Conservation (phyloP, 2,113 vertebrate genomes). For the Misgurnus mizolepis region DNA sequence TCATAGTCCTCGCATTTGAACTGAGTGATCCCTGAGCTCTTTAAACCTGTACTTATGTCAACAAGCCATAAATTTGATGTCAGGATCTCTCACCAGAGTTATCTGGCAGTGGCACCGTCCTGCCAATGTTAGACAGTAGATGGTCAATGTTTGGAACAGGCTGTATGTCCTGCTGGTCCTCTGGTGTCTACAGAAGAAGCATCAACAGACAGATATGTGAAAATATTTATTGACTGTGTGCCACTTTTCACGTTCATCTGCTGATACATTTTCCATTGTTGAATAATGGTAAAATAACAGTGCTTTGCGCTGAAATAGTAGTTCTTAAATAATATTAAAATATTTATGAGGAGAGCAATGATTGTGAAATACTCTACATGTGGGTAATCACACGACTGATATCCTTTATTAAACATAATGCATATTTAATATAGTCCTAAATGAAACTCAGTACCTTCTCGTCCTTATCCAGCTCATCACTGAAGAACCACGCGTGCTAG, state of each 20-base stretch:
- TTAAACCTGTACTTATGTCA: not conserved
- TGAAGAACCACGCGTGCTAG: constrained; percentile 90
- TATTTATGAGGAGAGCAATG: not conserved
- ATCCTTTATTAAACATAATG: not conserved
- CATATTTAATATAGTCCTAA: not conserved
- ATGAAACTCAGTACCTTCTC: constrained; percentile 77
- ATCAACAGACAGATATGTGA: not conserved
- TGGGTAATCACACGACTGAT: not conserved
- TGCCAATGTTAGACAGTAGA: constrained; percentile 93
- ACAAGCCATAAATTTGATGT: not conserved
- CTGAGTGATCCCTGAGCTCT: too few species aligned
- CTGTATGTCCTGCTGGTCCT: constrained; percentile 84
- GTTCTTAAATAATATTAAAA: not conserved
- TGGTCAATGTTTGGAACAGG: constrained; percentile 94
- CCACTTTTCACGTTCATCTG: not conserved
- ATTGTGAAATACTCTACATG: not conserved
- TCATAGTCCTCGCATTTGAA: too few species aligned
- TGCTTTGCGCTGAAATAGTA: not conserved
- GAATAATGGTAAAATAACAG: not conserved
- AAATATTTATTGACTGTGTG: not conserved
- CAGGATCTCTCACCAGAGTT: constrained; percentile 80
- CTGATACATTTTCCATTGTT: not conserved
- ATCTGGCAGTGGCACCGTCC: constrained; percentile 80
- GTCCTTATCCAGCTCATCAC: constrained; percentile 81
- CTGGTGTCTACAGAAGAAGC: constrained; percentile 76